Evolutionary conservation across 2,113 vertebrate genomes (phyloP).

Genomic region (Echinops telfairi): DNA sequence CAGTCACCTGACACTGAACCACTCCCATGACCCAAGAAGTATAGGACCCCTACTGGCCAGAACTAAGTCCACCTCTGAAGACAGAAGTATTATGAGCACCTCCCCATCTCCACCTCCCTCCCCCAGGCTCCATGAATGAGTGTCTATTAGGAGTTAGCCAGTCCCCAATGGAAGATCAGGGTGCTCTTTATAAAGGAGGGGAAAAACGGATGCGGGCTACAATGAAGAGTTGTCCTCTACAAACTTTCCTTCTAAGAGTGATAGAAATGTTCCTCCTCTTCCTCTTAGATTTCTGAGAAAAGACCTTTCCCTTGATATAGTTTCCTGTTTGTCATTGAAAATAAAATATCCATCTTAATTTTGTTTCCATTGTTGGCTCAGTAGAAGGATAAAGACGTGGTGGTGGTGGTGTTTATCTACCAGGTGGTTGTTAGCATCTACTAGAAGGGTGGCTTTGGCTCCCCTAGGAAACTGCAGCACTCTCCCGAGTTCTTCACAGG

Average conservation of each 20-base stretch:
- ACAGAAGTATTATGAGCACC: not conserved
- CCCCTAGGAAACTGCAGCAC: not conserved
- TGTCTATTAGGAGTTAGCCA: not conserved
- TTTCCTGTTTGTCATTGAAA: conserved; percentile 39
- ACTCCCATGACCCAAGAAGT: not conserved
- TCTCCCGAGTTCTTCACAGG: not conserved
- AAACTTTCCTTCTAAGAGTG: not conserved
- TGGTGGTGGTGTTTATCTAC: not conserved
- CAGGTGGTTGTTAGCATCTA: not conserved
- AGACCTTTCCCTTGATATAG: not conserved
- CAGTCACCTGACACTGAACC: not conserved
- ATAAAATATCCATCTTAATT: not conserved
- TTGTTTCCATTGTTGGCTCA: not conserved
- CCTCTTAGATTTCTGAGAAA: conserved; percentile 26
- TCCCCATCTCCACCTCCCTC: too few relatives aligned
- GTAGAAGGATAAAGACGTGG: conserved; percentile 20
- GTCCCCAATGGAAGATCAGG: not conserved
- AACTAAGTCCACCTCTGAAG: not conserved
- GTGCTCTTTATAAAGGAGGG: not conserved
- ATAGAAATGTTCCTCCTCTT: not conserved
- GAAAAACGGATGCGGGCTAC: not conserved
- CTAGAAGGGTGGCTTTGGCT: conserved; percentile 19
- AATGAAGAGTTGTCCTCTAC: not conserved
- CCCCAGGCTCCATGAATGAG: not conserved
- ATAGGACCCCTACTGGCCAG: not conserved